These are phyloP conservation scores for Anguilla rostrata DNA, from an alignment of 2,113 vertebrate genomes.

Conservation along the genomic window DNA sequence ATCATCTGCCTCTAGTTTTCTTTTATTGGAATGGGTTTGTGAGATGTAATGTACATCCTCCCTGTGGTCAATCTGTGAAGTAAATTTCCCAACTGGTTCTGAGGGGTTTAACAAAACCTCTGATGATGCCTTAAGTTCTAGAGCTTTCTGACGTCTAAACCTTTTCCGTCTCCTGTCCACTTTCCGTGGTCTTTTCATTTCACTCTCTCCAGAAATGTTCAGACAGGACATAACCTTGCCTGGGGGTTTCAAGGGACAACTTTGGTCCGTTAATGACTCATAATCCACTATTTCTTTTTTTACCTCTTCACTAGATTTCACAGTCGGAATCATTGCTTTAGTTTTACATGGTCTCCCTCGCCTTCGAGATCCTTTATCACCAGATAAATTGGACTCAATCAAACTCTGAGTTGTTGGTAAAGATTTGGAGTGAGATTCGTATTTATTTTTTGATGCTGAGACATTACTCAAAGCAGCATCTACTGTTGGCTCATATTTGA, in stretches of 20 bases:
- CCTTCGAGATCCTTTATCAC: slow-evolving; percentile 13
- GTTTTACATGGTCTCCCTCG: slow-evolving; percentile 20
- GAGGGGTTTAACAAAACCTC: neutral
- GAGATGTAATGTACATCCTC: neutral
- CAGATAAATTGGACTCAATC: neutral
- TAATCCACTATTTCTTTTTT: neutral
- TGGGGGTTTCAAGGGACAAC: neutral
- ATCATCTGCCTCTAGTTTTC: slow-evolving; percentile 11
- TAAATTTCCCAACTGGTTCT: neutral
- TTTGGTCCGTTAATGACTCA: slow-evolving; percentile 5
- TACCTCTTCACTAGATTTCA: slow-evolving; percentile 4
- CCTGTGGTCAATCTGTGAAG: neutral
- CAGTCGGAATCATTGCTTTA: neutral
- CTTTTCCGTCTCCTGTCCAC: slow-evolving; percentile 28
- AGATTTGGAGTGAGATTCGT: neutral
- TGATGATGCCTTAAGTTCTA: neutral
- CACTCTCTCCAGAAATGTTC: neutral
- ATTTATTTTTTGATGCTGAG: neutral
- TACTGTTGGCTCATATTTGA: neutral
- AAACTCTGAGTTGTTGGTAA: slow-evolving; percentile 1
- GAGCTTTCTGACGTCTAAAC: slow-evolving; percentile 22
- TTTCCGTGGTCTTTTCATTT: slow-evolving; percentile 21
- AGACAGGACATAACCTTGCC: neutral
- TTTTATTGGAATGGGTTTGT: slow-evolving; percentile 15
- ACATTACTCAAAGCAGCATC: neutral